A percentile compares a stretch with the other conserved stretches of the same genome.
Evolutionary conservation across 2,113 vertebrate species (phyloP).

Genomic region (Pseudopipra pipra): DNA sequence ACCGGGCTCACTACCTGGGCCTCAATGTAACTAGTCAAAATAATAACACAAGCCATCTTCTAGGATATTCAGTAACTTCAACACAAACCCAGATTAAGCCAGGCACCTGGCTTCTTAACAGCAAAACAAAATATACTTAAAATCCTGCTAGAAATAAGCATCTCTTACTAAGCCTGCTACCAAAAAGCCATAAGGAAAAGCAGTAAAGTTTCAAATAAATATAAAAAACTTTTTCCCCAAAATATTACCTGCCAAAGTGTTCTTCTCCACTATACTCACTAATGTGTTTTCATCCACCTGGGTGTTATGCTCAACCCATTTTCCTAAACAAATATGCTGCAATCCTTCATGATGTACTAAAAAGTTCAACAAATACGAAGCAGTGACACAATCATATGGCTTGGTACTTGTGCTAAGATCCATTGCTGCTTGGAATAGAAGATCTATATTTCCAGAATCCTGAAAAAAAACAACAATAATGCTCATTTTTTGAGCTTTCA

Average conservation of each 20-base stretch:
- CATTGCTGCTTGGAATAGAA: constrained; percentile 83
- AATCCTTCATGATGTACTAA: constrained; percentile 81
- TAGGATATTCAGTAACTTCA: not conserved
- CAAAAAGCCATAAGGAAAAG: not conserved
- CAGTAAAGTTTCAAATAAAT: not conserved
- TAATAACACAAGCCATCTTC: not conserved
- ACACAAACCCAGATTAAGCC: not conserved
- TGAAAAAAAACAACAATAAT: constrained; percentile 21
- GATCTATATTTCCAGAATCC: constrained; percentile 69
- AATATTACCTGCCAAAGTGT: constrained; percentile 83
- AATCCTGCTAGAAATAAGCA: not conserved
- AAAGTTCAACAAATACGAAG: constrained; percentile 87
- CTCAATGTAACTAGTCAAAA: not conserved
- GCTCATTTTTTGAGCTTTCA: not conserved
- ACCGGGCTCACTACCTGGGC: not conserved
- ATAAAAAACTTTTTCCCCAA: not conserved
- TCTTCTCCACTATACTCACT: constrained; percentile 77
- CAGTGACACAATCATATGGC: constrained; percentile 91
- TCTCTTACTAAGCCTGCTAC: not conserved
- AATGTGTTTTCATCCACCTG: not conserved
- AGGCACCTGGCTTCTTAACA: not conserved
- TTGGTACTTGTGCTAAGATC: constrained; percentile 92
- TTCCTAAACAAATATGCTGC: constrained; percentile 51
- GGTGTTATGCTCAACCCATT: not conserved
- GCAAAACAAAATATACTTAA: not conserved